Evolutionary conservation across 1,140 invertebrate species (phyloP).

Genomic region (Drosophila ironensis): DNA sequence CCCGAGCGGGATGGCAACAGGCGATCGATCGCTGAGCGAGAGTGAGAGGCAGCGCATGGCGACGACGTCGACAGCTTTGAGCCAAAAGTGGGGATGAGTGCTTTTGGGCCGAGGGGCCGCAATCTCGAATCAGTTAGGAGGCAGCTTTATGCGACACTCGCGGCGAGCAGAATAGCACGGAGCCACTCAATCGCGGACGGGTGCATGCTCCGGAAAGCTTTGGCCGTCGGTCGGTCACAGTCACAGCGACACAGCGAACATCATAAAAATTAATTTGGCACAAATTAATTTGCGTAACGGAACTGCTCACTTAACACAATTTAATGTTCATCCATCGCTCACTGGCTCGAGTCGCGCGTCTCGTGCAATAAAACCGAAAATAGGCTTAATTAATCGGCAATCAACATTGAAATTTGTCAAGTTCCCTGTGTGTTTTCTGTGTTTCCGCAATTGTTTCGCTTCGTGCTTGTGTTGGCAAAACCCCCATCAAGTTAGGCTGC

Average conservation of each 20-base stretch:
- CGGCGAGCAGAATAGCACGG: slow-evolving; percentile 45
- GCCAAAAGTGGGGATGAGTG: slow-evolving; percentile 13
- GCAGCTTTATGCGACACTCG: slow-evolving; percentile 74
- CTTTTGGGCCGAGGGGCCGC: slow-evolving; percentile 19
- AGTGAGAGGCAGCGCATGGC: slow-evolving; percentile 8
- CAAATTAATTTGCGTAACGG: slow-evolving; percentile 75
- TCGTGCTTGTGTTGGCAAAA: neutral
- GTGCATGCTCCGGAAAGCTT: slow-evolving; percentile 6
- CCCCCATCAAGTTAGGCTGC: neutral
- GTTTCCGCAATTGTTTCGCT: neutral
- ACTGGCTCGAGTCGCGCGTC: slow-evolving; percentile 31
- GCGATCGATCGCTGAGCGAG: slow-evolving; percentile 2
- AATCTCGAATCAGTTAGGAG: slow-evolving; percentile 56
- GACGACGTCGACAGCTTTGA: slow-evolving; percentile 52
- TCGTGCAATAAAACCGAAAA: slow-evolving; percentile 42
- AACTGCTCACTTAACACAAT: slow-evolving; percentile 64
- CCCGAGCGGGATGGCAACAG: slow-evolving; percentile 24
- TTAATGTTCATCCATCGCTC: slow-evolving; percentile 32
- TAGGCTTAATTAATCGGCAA: slow-evolving; percentile 26
- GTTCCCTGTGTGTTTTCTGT: neutral
- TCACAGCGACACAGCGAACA: slow-evolving; percentile 20
- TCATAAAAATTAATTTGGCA: slow-evolving; percentile 56
- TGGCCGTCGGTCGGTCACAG: slow-evolving; percentile 55
- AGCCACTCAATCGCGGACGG: slow-evolving; percentile 11
- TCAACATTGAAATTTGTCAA: slow-evolving; percentile 6